Base-by-base conservation (phyloP, 2,797 vertebrate species). In the Staurois parvus region DNA sequence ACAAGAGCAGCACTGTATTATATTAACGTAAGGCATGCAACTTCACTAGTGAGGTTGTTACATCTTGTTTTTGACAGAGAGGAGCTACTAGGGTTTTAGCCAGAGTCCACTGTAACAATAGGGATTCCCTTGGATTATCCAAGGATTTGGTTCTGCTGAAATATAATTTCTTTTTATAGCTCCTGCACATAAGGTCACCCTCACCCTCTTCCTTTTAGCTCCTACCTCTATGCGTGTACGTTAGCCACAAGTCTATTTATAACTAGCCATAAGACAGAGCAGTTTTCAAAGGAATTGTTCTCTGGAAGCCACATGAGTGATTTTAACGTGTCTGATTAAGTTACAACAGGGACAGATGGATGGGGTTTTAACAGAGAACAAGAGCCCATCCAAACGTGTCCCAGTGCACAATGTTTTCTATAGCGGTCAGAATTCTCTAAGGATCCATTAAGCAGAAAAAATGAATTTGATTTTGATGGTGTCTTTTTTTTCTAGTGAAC, bases 251-350 rank as follows among this genome's bases (percentile, higher is more conserved):
- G 64, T 62, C 74, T 86, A 86, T 81, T 86, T 86, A 77, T 86
- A 82, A 82, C 72, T 2, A 15, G 64, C 68, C 70, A 85, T 62
- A 76, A 79, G 84, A 81, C 77, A 59, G 40, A 85, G 72, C 24
- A 69, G 30, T 32, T 86, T 78, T 40, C 81, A 89, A 85, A 81
- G 81, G 72, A 67, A 1, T 1, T 85, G 59, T 37, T 77, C 87
- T 88, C 1, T 3, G 1, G 87, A 85, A 72, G 79, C 72, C 56
- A 69, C 68, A 74, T 59, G 70, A 84, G 21, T 88, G 15, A 76
- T 77, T 89, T 90, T 89, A 87, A 74, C 73, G 77, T 76, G 87
- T 82, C 89, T 89, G 89, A 88, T 91, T 90, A 74, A 81, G n/a
- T 24, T 89, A 86, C 78, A 70, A 85, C 76, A 48, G 85, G 79